Evolutionary conservation across 2,797 vertebrate species (phyloP).

Genomic region (Leptodactylus fallax): DNA sequence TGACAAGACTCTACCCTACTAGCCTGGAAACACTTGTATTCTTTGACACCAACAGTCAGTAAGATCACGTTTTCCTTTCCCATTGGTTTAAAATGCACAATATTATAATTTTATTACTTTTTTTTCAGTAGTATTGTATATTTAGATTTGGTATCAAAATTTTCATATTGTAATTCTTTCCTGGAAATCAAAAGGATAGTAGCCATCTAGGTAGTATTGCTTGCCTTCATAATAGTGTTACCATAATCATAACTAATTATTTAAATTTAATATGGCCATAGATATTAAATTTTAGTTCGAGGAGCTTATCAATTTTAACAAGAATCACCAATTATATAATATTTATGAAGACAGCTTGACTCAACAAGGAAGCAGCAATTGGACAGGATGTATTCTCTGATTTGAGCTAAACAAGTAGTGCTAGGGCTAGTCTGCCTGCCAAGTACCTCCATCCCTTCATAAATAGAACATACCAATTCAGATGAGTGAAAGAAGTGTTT

Average conservation of each 20-base stretch:
- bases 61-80: background rate
- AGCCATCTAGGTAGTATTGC: no score
- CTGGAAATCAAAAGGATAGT: no score
- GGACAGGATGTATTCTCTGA: background rate
- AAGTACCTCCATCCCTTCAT: background rate
- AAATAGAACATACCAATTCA: background rate
- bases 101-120: background rate
- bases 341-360: no score
- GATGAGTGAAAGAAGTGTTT: background rate
- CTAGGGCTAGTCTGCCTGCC: no score
- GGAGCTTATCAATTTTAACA: no score
- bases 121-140: background rate
- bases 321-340: no score
- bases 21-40: background rate
- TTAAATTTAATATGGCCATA: no score
- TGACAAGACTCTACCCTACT: background rate
- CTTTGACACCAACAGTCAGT: background rate
- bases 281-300: no score
- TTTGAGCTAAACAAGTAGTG: background rate
- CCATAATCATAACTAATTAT: no score
- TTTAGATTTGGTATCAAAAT: background rate
- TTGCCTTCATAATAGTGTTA: no score
- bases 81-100: background rate
- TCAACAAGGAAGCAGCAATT: no score
- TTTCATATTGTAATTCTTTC: no score